Conservation (phyloP, 2,797 vertebrate species). For the Mallotus villosus region DNA sequence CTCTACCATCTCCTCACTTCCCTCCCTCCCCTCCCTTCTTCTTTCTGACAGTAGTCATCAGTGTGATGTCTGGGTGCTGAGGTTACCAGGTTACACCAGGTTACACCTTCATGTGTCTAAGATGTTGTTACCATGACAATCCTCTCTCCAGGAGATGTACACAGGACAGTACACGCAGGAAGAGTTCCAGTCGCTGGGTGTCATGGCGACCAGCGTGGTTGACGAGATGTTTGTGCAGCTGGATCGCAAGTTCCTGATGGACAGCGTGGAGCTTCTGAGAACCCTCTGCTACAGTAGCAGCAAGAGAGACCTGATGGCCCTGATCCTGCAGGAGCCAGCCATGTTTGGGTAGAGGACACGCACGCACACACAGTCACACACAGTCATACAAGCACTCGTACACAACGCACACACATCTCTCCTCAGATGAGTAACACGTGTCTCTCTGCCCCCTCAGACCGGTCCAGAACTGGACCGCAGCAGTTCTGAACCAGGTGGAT, state of each 20-base stretch:
- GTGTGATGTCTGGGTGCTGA: not conserved
- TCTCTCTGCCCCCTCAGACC: slow-evolving; percentile 54
- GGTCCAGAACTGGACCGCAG: slow-evolving; percentile 66
- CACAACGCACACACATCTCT: not conserved
- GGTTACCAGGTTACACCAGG: not conserved
- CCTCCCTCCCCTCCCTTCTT: too few relatives aligned
- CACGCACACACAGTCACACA: not conserved
- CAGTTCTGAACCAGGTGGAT: slow-evolving; percentile 69
- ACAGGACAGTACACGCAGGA: slow-evolving; percentile 68
- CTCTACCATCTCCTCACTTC: too few relatives aligned
- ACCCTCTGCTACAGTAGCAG: slow-evolving; percentile 68
- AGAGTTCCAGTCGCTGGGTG: slow-evolving; percentile 72
- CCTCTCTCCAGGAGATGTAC: slow-evolving; percentile 66
- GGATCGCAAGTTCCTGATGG: slow-evolving; percentile 68
- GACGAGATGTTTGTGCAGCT: slow-evolving; percentile 74
- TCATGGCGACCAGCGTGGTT: slow-evolving; percentile 74
- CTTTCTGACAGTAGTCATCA: not conserved
- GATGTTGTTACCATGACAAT: not conserved
- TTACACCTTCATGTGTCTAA: not conserved
- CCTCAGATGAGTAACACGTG: not conserved
- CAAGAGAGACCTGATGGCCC: slow-evolving; percentile 70
- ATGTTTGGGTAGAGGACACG: slow-evolving; percentile 69
- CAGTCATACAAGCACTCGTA: not conserved
- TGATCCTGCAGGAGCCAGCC: slow-evolving; percentile 65
- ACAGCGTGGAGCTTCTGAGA: slow-evolving; percentile 63